Percentiles rank a stretch among this genome's conserved stretches.
phyloP scores from a whole-genome alignment of 2,113 vertebrate species.

The Dicrurus megarhynchus region DNA sequence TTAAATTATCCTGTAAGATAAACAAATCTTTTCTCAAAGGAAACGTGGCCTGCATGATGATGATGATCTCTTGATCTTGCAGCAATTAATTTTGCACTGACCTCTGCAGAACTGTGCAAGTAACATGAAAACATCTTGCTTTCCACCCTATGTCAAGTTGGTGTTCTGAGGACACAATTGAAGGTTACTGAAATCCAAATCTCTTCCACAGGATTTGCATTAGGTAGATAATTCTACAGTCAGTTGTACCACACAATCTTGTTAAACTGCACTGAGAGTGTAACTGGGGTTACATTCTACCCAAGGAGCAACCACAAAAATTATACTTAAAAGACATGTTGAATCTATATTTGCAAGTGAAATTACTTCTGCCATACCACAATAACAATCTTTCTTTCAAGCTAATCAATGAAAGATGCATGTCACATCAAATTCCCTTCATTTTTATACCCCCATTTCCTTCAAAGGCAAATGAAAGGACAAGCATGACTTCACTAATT shows the following conservation, averaged over 20 bases:
- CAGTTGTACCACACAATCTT: background rate
- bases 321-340: background rate
- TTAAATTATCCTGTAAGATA: background rate
- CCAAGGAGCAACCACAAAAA: background rate
- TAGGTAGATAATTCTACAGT: background rate
- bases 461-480: background rate
- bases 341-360: background rate
- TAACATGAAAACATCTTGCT: background rate
- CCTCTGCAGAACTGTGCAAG: background rate
- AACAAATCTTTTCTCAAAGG: background rate
- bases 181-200: background rate
- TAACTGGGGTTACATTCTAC: background rate
- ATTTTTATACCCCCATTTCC: background rate
- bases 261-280: background rate
- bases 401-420: background rate
- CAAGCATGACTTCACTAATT: background rate
- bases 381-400: background rate
- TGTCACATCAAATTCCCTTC: background rate
- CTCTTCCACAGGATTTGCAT: background rate
- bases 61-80: background rate
- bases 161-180: background rate
- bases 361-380: background rate
- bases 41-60: background rate
- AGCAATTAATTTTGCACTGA: background rate
- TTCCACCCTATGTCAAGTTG: fast-evolving